phyloP scores from a whole-genome alignment of 1,140 invertebrate genomes.

The Arion vulgaris region DNA sequence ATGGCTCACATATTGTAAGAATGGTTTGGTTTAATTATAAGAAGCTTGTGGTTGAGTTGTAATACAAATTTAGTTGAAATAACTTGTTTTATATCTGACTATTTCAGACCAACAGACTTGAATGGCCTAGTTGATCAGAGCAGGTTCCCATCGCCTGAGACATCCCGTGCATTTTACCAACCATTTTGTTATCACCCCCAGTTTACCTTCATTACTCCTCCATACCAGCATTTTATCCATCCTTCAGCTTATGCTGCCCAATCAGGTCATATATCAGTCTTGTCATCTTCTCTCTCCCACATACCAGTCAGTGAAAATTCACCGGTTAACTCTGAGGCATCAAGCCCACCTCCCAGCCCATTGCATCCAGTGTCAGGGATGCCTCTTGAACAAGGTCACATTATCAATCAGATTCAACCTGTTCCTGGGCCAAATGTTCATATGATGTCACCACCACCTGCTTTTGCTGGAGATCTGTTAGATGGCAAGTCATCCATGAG shows the following conservation, averaged over 20 bases:
- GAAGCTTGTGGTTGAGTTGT: no score
- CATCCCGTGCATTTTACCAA: background rate
- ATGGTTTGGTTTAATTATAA: no score
- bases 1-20: no score
- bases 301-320: constrained; percentile 23
- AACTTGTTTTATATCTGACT: no score
- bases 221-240: constrained; percentile 14
- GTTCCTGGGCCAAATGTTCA: background rate
- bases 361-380: background rate
- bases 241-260: constrained; percentile 3
- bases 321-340: constrained; percentile 51
- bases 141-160: constrained; percentile 19
- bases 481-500: constrained; percentile 22
- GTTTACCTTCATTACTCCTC: background rate
- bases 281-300: constrained; percentile 9
- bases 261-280: background rate
- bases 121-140: background rate
- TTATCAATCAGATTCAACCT: background rate
- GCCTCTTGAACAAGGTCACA: background rate
- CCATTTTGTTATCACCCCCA: background rate
- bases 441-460: constrained; percentile 28
- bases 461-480: background rate
- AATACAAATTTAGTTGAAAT: no score
- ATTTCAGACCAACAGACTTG: constrained; percentile 12
- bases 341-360: constrained; percentile 55